These are phyloP conservation scores for Erebia aethiops DNA, from an alignment of 2,888 invertebrate species.

Conservation along the genomic window DNA sequence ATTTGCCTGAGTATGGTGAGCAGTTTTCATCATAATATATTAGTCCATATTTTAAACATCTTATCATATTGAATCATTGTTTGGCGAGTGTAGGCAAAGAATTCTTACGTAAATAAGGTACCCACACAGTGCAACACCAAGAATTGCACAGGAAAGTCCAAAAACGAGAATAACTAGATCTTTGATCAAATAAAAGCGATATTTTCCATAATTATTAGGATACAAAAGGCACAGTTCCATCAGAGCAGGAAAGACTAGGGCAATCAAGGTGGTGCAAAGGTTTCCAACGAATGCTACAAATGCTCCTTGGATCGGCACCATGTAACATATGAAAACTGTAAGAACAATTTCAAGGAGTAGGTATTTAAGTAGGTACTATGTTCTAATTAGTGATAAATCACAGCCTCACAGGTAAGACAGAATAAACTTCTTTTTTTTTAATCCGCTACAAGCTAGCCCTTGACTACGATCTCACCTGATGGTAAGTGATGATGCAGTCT, in stretches of 20 bases:
- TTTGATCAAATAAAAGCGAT: conserved; percentile 51
- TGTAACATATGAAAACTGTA: conserved; percentile 61
- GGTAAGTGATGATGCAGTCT: no score
- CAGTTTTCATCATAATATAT: neutral
- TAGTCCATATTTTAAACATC: neutral
- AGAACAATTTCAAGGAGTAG: neutral
- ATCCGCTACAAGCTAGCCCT: no score
- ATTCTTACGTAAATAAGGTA: conserved; percentile 57
- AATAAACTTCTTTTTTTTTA: no score
- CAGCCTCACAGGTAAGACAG: no score
- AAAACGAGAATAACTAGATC: conserved; percentile 51
- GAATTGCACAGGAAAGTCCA: conserved; percentile 47
- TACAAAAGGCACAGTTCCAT: conserved; percentile 65
- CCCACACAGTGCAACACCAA: conserved; percentile 52
- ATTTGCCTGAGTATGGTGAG: no score
- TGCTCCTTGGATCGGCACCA: conserved; percentile 62
- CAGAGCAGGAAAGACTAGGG: conserved; percentile 61
- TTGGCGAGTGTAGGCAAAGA: conserved; percentile 45
- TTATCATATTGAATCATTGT: conserved; percentile 36
- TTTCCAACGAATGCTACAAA: conserved; percentile 66
- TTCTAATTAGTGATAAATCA: no score
- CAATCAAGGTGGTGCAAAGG: conserved; percentile 58
- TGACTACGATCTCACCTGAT: no score
- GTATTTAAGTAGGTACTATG: no score
- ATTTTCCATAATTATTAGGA: conserved; percentile 55